Evolutionary conservation across 2,888 invertebrate genomes (phyloP), one percentile per base, ranked within the genome.

Genomic region (Odontomyia ornata): DNA sequence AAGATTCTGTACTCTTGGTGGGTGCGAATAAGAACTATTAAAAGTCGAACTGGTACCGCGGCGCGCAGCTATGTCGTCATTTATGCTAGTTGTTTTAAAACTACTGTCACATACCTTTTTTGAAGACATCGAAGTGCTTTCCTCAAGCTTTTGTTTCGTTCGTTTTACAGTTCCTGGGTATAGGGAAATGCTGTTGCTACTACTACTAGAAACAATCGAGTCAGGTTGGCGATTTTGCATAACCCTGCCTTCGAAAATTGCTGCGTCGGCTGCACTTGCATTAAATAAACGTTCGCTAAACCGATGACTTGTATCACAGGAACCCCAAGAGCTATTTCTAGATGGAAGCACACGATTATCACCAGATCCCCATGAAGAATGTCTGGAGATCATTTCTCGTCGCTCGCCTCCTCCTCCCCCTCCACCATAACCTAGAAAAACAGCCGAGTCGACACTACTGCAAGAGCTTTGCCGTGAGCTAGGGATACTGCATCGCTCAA

Each of bases 351-450:
- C 46, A 57, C 69, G 69, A 73, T 90, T 89, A 83, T 93, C 93
- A 72, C 91, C 91, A n/a, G 93, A 92, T 78, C 94, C 93, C 94
- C 95, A 94, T 56, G 94, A 94, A 80, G 94, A 92, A 84, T 94
- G 93, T 11, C 94, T 89, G 77, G 93, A 93, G 36, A 92, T 90
- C 52, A 88, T 85, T 81, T 93, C 93, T n/a, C 85, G 83, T 21
- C 85, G 83, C 80, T 89, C 89, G 30, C 88, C 87, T 69, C 69
- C 69, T 78, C 86, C 87, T 47, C 86, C 87, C 78, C 86, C 87
- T 47, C 69, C 69, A 78, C 86, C 87, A 84, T 88, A 79, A 15
- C 90, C 89, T 79, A 92, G 88, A 65, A 91, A 92, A 46, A 93
- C 92, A 28, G 93, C 93, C 84, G 93, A 93, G 85, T 94, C 94